Evolutionary conservation across 1,140 invertebrate genomes (phyloP).

Genomic region (Zaprionus nigranus): DNA sequence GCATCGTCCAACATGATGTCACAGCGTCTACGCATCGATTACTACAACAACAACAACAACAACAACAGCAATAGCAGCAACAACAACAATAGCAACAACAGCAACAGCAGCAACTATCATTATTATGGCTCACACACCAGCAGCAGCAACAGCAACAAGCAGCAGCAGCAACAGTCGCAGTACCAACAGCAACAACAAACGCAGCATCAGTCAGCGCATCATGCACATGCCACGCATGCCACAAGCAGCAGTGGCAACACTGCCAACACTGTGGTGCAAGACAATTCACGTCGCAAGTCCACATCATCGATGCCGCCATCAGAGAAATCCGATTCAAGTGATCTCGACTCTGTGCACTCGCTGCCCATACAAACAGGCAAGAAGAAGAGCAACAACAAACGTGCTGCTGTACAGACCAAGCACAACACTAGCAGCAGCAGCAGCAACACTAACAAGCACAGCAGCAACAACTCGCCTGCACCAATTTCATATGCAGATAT

Average conservation of each 20-base stretch:
- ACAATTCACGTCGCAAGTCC: slow-evolving; percentile 85
- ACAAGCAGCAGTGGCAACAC: slow-evolving; percentile 8
- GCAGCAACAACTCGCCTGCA: slow-evolving; percentile 43
- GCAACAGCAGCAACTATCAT: slow-evolving; percentile 36
- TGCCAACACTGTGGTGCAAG: slow-evolving; percentile 34
- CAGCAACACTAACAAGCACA: slow-evolving; percentile 38
- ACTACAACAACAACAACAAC: slow-evolving; percentile 51
- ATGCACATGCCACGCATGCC: not conserved
- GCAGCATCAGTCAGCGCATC: slow-evolving; percentile 33
- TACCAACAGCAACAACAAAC: too few relatives aligned
- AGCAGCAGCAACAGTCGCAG: not conserved
- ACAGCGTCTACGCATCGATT: slow-evolving; percentile 38
- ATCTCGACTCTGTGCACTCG: slow-evolving; percentile 90
- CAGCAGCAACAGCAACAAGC: not conserved
- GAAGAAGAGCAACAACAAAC: slow-evolving; percentile 62
- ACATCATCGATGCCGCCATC: slow-evolving; percentile 88
- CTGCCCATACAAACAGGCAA: slow-evolving; percentile 87
- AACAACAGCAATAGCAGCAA: too few relatives aligned
- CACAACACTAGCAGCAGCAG: slow-evolving; percentile 6
- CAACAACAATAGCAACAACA: slow-evolving; percentile 13
- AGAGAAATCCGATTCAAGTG: slow-evolving; percentile 89
- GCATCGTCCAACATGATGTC: slow-evolving; percentile 73
- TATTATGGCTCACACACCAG: slow-evolving; percentile 44
- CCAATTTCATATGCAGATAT: slow-evolving; percentile 89
- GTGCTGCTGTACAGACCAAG: slow-evolving; percentile 28